A percentile compares a stretch with the other conserved stretches of the same genome.
These are phyloP conservation scores for Pungitius pungitius DNA, from an alignment of 2,113 vertebrate species.

Conservation along the genomic window DNA sequence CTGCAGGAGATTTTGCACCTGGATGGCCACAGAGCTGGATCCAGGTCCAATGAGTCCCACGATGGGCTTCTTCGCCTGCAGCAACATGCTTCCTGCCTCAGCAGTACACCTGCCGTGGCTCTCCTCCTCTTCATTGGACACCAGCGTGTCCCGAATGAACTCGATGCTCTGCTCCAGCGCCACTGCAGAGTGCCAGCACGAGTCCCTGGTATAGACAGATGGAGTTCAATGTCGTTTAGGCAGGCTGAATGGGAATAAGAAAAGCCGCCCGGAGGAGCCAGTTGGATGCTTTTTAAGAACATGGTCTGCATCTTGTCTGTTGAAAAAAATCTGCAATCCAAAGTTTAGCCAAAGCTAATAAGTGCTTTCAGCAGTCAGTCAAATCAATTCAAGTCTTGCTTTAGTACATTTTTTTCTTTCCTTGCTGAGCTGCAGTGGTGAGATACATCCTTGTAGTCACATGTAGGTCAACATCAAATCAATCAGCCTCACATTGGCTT, in stretches of 20 bases:
- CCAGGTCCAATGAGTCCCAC: constrained; percentile 97
- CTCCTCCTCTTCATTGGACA: constrained; percentile 93
- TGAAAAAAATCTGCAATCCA: background rate
- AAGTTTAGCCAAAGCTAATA: constrained; percentile 15
- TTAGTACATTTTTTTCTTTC: background rate
- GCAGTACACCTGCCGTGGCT: constrained; percentile 87
- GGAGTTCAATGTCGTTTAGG: constrained; percentile 33
- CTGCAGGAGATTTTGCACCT: constrained; percentile 97
- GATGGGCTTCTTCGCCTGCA: constrained; percentile 93
- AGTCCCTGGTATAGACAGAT: constrained; percentile 81
- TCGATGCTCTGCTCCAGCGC: constrained; percentile 98
- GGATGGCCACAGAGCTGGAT: constrained; percentile 98
- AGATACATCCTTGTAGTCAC: constrained; percentile 3
- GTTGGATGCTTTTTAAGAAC: constrained; percentile 5
- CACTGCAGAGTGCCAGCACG: constrained; percentile 98
- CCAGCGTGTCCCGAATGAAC: constrained; percentile 96
- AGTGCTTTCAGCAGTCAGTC: constrained; percentile 4
- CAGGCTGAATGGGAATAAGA: constrained; percentile 1
- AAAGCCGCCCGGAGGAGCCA: constrained; percentile 14
- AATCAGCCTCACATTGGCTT: constrained; percentile 1
- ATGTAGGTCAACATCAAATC: background rate
- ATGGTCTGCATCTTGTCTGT: constrained; percentile 6
- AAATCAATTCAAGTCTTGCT: constrained; percentile 8
- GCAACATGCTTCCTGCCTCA: constrained; percentile 75
- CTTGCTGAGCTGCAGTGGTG: background rate